Evolutionary conservation across 2,797 vertebrate species (phyloP).

Genomic region (Pangasius krempfi): DNA sequence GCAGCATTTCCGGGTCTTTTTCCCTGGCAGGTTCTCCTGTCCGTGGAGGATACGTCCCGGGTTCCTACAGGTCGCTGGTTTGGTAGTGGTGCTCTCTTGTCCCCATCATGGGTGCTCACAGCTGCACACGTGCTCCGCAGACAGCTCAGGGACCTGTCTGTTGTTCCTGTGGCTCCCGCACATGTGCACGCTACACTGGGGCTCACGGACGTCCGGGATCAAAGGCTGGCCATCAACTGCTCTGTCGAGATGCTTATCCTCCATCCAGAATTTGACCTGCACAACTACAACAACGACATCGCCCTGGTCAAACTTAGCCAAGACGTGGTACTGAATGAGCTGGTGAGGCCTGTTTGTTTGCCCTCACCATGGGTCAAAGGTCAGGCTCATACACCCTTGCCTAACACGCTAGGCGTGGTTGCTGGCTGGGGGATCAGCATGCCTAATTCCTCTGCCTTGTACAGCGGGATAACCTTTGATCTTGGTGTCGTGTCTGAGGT

Average conservation of each 20-base stretch:
- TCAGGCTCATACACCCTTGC: conserved; percentile 68
- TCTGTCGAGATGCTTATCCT: conserved; percentile 83
- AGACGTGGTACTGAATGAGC: conserved; percentile 73
- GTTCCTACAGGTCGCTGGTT: conserved; percentile 92
- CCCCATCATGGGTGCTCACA: conserved; percentile 88
- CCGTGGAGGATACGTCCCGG: conserved; percentile 87
- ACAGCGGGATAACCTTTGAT: conserved; percentile 71
- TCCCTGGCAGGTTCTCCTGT: conserved; percentile 93
- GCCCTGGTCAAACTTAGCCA: conserved; percentile 86
- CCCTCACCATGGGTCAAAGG: conserved; percentile 75
- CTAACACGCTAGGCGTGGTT: conserved; percentile 86
- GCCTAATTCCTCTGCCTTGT: conserved; percentile 78
- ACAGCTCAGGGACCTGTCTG: conserved; percentile 84
- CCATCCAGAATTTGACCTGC: conserved; percentile 87
- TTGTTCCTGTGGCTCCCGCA: conserved; percentile 82
- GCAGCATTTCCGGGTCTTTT: conserved; percentile 84
- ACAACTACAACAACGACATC: conserved; percentile 93
- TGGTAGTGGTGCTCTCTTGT: conserved; percentile 90
- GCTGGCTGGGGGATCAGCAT: conserved; percentile 94
- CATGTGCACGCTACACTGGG: conserved; percentile 87
- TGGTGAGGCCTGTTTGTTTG: conserved; percentile 85
- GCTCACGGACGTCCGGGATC: conserved; percentile 79
- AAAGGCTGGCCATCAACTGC: conserved; percentile 73
- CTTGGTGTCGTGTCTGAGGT: conserved; percentile 79
- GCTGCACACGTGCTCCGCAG: conserved; percentile 91